Percentiles rank a stretch among this genome's conserved stretches.
phyloP scores from a whole-genome alignment of 2,888 invertebrate species.

The Lochmaea capreae region DNA sequence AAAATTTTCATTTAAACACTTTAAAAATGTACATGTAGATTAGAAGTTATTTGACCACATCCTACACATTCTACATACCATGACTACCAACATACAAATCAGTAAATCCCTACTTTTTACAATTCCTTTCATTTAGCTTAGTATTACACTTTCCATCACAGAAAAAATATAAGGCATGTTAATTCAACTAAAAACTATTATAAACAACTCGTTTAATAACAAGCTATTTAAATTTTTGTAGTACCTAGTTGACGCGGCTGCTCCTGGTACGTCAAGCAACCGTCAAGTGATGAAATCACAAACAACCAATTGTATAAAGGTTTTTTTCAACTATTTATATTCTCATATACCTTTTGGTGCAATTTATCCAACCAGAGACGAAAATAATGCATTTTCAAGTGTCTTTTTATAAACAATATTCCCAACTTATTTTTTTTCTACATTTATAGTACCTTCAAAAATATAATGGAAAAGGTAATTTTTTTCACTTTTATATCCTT shows the following conservation, averaged over 20 bases:
- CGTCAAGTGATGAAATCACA: neutral
- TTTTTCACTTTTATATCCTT: too few species aligned
- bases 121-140: conserved; percentile 26
- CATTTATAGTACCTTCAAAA: too few species aligned
- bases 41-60: conserved; percentile 33
- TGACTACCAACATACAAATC: conserved; percentile 21
- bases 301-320: neutral
- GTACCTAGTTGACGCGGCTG: neutral
- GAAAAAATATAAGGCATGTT: conserved; percentile 32
- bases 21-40: conserved; percentile 31
- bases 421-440: too few species aligned
- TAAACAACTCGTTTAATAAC: conserved; percentile 5
- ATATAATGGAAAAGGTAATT: too few species aligned
- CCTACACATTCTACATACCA: conserved; percentile 28
- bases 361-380: neutral
- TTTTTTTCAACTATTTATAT: neutral
- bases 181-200: conserved; percentile 29
- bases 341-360: neutral
- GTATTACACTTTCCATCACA: conserved; percentile 30
- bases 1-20: conserved; percentile 20
- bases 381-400: neutral
- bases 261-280: neutral
- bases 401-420: too few species aligned
- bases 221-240: conserved; percentile 10
- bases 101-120: conserved; percentile 34